Evolutionary conservation across 2,113 vertebrate genomes (phyloP).

Genomic region (Siniperca chuatsi): DNA sequence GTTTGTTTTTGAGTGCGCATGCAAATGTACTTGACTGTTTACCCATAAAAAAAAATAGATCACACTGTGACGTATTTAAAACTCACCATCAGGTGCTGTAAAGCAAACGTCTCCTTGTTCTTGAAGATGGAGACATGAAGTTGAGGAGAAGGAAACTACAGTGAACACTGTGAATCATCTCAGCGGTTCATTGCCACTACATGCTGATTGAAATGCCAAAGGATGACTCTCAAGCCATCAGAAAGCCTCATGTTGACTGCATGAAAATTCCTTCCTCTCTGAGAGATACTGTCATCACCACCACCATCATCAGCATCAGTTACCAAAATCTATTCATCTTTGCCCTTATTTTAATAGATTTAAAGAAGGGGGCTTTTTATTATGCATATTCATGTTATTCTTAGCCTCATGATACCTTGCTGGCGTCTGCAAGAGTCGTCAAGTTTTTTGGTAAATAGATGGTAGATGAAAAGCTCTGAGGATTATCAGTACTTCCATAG

Average conservation of each 20-base stretch:
- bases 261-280: constrained; percentile 27
- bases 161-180: constrained; percentile 53
- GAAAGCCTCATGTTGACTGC: constrained; percentile 28
- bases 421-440: too few relatives aligned
- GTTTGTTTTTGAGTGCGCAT: constrained; percentile 29
- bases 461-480: background rate
- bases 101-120: constrained; percentile 24
- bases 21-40: constrained; percentile 44
- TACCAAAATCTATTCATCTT: constrained; percentile 12
- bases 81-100: constrained; percentile 3
- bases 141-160: constrained; percentile 59
- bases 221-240: constrained; percentile 57
- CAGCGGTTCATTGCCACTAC: constrained; percentile 51
- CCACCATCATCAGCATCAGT: constrained; percentile 1
- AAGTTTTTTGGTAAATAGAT: background rate
- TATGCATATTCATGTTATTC: background rate
- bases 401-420: too few relatives aligned
- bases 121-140: constrained; percentile 28
- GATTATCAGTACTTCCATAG: background rate
- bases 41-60: constrained; percentile 11
- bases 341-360: constrained; percentile 8
- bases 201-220: constrained; percentile 74
- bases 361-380: background rate
- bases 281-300: constrained; percentile 11
- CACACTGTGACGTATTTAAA: constrained; percentile 36